Conservation (phyloP, 1,140 invertebrate genomes). For the Cydia amplana region DNA sequence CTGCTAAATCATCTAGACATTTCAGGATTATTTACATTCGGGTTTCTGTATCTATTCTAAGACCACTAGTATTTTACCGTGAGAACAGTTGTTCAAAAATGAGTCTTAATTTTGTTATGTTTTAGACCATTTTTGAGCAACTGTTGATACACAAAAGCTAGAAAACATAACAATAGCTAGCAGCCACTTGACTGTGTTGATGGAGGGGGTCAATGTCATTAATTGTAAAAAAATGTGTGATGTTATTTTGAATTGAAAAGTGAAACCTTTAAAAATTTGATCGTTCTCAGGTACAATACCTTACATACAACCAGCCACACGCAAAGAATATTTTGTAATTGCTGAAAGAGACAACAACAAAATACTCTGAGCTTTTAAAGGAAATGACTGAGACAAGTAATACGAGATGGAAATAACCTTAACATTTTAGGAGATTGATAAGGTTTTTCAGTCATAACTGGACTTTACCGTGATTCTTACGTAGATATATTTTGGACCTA, state of each 20-base stretch:
- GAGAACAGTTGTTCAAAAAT: conserved; percentile 40
- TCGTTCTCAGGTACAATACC: conserved; percentile 81
- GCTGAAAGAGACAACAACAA: conserved; percentile 83
- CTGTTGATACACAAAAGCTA: conserved; percentile 44
- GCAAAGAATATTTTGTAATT: conserved; percentile 88
- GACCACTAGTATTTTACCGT: conserved; percentile 32
- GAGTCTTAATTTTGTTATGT: conserved; percentile 34
- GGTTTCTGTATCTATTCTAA: conserved; percentile 37
- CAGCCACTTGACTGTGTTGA: conserved; percentile 56
- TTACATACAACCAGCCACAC: conserved; percentile 89
- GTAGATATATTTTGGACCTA: neutral
- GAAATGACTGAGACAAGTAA: conserved; percentile 1
- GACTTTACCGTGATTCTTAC: neutral
- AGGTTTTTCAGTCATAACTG: neutral
- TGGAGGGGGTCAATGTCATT: conserved; percentile 64
- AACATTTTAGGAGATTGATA: neutral
- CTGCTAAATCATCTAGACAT: conserved; percentile 36
- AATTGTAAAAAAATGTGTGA: conserved; percentile 71
- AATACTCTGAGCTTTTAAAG: conserved; percentile 68
- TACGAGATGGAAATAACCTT: neutral
- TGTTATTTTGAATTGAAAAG: conserved; percentile 69
- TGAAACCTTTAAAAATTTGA: conserved; percentile 68
- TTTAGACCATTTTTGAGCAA: conserved; percentile 42
- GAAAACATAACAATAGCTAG: conserved; percentile 51
- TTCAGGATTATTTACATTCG: conserved; percentile 38